Evolutionary conservation across 2,888 invertebrate species (phyloP), one percentile per base, ranked within the genome.

Genomic region (Eucriotettix oculatus): DNA sequence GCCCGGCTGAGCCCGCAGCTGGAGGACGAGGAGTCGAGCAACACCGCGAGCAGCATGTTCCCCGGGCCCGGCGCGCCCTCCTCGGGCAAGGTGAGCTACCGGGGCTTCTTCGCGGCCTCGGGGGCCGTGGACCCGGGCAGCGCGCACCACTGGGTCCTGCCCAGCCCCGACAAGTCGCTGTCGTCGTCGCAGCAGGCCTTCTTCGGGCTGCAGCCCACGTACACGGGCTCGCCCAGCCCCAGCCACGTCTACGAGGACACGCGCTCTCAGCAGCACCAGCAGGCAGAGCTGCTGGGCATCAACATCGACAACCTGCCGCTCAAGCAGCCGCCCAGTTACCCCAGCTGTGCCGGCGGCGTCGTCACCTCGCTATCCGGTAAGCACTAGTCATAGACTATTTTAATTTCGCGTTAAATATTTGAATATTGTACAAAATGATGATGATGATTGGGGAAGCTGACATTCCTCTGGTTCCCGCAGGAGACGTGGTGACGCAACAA

Each of bases 51-150:
- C 61, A 77, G 78, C 71, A 76, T 81, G 71, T 83, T 82, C 73
- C 81, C 79, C 17, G 54, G 48, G 16, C 29, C 53, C 43, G 57
- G 44, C 42, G 57, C 64, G 29, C 43, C 57, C 17, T 48, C 52
- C 40, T 43, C 64, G 57, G 68, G 68, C 62, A 71, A 70, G 66
- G 71, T 71, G 67, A 74, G 71, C 68, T 86, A 86, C 76, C 80
- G 84, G 65, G 84, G 83, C 62, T 82, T 85, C 62, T 87, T 88
- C 73, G 84, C 87, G 65, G 83, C 86, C 61, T 81, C 86, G 68
- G 79, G 79, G 9, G 55, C 41, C 78, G 82, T 66, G 79, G 83
- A 66, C 75, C 77, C n/a, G 68, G 79, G 79, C 29, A 80, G 80
- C 65, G 81, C 82, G 44, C 83, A 84, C 67, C 83, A 84, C 69